Evolutionary conservation across 2,888 invertebrate species (phyloP).

Genomic region (Pantelozetes paolii): DNA sequence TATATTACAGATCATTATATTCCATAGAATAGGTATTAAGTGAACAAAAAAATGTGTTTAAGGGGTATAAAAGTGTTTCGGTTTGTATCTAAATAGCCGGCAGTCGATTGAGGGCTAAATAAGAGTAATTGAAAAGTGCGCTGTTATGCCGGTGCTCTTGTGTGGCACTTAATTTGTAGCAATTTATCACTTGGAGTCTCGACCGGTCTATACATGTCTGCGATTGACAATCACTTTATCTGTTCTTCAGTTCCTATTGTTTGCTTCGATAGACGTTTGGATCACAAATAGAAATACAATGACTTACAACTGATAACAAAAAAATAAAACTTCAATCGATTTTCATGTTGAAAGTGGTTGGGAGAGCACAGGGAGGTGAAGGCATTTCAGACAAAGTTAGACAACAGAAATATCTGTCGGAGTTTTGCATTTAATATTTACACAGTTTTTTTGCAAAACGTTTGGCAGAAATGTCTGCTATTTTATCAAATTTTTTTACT

Average conservation of each 20-base stretch:
- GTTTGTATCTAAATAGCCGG: conserved; percentile 19
- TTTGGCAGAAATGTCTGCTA: background rate
- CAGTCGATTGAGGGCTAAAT: conserved; percentile 23
- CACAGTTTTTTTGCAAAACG: background rate
- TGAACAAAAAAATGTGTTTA: background rate
- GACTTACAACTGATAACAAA: conserved; percentile 27
- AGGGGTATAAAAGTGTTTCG: background rate
- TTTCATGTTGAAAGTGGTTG: background rate
- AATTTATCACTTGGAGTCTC: conserved; percentile 32
- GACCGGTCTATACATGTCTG: conserved; percentile 34
- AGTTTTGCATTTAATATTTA: background rate
- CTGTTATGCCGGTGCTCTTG: background rate
- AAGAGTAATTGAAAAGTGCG: conserved; percentile 37
- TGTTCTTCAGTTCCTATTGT: conserved; percentile 25
- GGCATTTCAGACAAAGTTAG: background rate
- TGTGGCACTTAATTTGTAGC: conserved; percentile 37
- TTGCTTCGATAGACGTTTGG: conserved; percentile 16
- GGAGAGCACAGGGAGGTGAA: background rate
- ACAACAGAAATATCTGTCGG: background rate
- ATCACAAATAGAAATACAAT: conserved; percentile 27
- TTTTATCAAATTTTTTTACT: background rate
- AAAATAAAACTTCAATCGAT: background rate
- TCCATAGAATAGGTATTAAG: background rate
- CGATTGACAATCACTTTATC: conserved; percentile 37
- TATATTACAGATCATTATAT: background rate